phyloP scores from a whole-genome alignment of 2,797 vertebrate genomes.

The Hephaestus fuliginosus region DNA sequence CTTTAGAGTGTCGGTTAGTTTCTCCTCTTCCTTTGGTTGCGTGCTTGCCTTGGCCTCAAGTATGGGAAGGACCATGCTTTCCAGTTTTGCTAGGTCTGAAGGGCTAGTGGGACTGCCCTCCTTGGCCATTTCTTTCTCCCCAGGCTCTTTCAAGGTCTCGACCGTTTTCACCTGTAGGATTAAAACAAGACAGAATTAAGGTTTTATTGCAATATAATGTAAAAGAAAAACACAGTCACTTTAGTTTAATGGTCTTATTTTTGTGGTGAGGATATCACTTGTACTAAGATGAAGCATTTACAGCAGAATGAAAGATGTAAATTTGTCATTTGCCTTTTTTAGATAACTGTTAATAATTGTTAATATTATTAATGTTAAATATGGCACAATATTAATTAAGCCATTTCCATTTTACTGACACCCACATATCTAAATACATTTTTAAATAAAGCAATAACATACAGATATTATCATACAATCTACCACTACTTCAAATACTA shows the following conservation, averaged over 20 bases:
- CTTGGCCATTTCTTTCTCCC: constrained; percentile 84
- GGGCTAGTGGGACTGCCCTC: constrained; percentile 91
- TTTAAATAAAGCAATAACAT: neutral
- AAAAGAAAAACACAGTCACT: accelerated
- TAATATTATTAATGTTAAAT: neutral
- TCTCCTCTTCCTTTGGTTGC: constrained; percentile 82
- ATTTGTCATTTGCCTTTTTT: neutral
- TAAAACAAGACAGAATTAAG: constrained; percentile 35
- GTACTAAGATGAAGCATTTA: neutral
- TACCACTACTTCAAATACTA: constrained; percentile 58
- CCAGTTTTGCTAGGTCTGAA: constrained; percentile 93
- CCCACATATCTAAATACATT: neutral
- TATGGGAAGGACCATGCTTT: constrained; percentile 90
- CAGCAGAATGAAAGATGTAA: neutral
- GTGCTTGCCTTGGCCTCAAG: constrained; percentile 91
- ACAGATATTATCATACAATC: constrained; percentile 1
- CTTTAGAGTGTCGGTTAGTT: constrained; percentile 85
- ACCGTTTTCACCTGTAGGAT: constrained; percentile 81
- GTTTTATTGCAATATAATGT: neutral
- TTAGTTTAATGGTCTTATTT: neutral
- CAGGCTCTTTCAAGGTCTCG: constrained; percentile 85
- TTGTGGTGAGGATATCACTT: neutral
- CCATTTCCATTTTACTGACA: constrained; percentile 4
- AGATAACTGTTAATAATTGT: neutral
- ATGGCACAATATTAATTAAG: neutral